Base-by-base conservation (phyloP, 2,888 invertebrate species). In the Congeria kusceri region DNA sequence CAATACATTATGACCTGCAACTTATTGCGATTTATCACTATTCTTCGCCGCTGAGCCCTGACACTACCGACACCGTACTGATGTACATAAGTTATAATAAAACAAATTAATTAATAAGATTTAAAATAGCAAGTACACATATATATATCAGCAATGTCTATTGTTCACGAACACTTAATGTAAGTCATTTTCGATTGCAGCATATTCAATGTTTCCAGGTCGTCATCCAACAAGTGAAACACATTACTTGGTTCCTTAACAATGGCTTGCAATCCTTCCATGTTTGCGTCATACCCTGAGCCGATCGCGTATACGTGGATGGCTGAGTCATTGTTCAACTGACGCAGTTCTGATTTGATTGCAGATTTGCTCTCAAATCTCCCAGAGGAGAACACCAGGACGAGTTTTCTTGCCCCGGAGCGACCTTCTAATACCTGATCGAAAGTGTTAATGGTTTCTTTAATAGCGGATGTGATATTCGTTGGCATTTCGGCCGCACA, bases 161-260 rank as follows among this genome's bases (percentile, higher is more conserved):
- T n/a, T n/a, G n/a, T 39, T 39, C 15, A 39, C 15, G 39, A 39
- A 39, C 39, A 39, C 15, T 11, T 39, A 39, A 39, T 66, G n/a
- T 66, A 66, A 7, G 65, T 32, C 32, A 66, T 56, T 32, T 66
- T 56, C 44, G 65, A 56, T 32, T 66, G 66, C 29, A 66, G 27
- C 9, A 56, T 20, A 53, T 66, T 57, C 25, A 66, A 13, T 20
- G 32, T 49, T 20, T 53, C 32, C 13, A 56, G 5, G 9, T 44
- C 62, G 11, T 23, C 46, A 44, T 62, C 62, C n/a, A 39, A 23
- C 1, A 44, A 7, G 20, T 25, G 25, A 18, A 46, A 62, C 20
- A 62, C 44, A 44, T 44, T 39, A 62, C 32, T 62, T 18, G 62
- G 44, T 29, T 32, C 62, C 7, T 28, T 62, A 25, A 32, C 44